Conservation (phyloP, 2,797 vertebrate species). For the Ispidina picta region DNA sequence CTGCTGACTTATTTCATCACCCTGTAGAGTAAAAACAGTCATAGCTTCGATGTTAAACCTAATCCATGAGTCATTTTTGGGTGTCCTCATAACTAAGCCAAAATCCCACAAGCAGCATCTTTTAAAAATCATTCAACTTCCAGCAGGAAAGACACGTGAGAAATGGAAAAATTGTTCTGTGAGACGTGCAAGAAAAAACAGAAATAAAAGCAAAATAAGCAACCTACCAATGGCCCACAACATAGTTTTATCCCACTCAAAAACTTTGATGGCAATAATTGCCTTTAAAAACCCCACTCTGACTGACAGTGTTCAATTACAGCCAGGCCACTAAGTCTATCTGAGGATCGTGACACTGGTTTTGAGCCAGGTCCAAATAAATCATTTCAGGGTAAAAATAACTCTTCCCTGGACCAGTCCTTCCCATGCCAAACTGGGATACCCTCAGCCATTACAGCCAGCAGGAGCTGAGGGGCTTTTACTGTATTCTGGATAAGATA, state of each 20-base stretch:
- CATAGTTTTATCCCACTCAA: background rate
- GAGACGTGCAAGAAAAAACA: background rate
- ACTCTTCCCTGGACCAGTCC: background rate
- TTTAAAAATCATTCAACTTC: background rate
- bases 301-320: background rate
- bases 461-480: background rate
- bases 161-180: background rate
- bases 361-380: background rate
- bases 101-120: background rate
- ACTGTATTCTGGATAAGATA: background rate
- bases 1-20: background rate
- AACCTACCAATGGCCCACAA: background rate
- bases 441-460: background rate
- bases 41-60: background rate
- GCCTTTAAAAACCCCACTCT: accelerated
- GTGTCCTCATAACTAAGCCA: background rate
- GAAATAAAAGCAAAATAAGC: background rate
- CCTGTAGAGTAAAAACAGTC: background rate
- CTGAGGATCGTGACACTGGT: background rate
- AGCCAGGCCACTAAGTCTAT: background rate
- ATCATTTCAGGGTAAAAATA: background rate
- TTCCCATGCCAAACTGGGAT: background rate
- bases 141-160: background rate
- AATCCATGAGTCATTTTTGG: background rate
- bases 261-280: background rate